phyloP scores from a whole-genome alignment of 2,888 invertebrate species.

The Diabrotica balteata region DNA sequence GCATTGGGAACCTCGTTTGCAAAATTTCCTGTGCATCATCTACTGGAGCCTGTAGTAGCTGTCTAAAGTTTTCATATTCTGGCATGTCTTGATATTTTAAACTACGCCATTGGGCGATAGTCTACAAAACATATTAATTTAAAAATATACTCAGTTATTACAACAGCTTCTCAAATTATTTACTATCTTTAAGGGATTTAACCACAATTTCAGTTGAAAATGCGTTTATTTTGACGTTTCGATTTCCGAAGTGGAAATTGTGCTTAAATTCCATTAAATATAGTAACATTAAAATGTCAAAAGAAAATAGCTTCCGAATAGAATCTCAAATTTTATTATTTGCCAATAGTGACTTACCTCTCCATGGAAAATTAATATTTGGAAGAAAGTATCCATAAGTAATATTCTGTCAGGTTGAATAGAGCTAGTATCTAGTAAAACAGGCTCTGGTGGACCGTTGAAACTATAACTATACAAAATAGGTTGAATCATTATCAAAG shows the following conservation, averaged over 20 bases:
- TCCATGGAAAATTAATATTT: slow-evolving; percentile 98
- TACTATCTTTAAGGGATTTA: too few relatives aligned
- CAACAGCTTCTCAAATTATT: too few relatives aligned
- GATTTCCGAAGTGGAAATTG: too few relatives aligned
- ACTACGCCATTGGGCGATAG: slow-evolving; percentile 96
- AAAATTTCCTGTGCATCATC: slow-evolving; percentile 98
- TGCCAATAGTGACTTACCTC: slow-evolving; percentile 68
- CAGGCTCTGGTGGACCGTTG: slow-evolving; percentile 96
- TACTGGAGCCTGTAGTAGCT: slow-evolving; percentile 92
- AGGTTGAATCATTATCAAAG: slow-evolving; percentile 99
- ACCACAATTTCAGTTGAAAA: too few relatives aligned
- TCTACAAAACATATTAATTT: slow-evolving; percentile 63
- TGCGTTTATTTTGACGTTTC: too few relatives aligned
- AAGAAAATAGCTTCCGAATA: too few relatives aligned
- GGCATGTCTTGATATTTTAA: slow-evolving; percentile 96
- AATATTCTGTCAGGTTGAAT: slow-evolving; percentile 97
- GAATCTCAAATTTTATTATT: too few relatives aligned
- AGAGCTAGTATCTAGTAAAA: slow-evolving; percentile 94
- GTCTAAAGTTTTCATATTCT: slow-evolving; percentile 97
- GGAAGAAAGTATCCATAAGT: slow-evolving; percentile 99
- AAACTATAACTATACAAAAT: slow-evolving; percentile 98
- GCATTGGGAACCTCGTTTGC: slow-evolving; percentile 96
- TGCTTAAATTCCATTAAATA: too few relatives aligned
- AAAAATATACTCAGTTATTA: not conserved
- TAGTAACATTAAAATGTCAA: too few relatives aligned